Evolutionary conservation across 2,888 invertebrate species (phyloP).

Genomic region (Cyclophora albipunctata): DNA sequence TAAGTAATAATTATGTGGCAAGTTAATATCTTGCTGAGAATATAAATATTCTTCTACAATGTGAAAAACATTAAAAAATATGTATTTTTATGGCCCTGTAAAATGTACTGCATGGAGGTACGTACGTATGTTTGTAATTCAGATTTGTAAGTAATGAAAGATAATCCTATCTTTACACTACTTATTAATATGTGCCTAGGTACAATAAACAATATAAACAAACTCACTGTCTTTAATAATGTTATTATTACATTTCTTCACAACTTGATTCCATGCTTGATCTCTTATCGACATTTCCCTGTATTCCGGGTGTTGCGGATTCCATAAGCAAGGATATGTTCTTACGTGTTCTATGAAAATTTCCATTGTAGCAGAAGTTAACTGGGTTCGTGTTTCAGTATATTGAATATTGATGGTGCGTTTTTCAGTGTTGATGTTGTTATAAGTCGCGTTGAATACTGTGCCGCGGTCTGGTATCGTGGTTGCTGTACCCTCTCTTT

Average conservation of each 20-base stretch:
- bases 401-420: neutral
- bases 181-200: too few species aligned
- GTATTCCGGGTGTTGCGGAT: slow-evolving; percentile 57
- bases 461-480: slow-evolving; percentile 29
- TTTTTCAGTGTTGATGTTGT: neutral
- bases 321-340: slow-evolving; percentile 57
- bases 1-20: neutral
- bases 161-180: too few species aligned
- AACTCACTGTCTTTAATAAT: slow-evolving; percentile 53
- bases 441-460: neutral
- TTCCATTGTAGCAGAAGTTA: slow-evolving; percentile 37
- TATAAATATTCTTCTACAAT: too few species aligned
- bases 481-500: slow-evolving; percentile 31
- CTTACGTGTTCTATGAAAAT: slow-evolving; percentile 58
- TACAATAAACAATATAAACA: too few species aligned
- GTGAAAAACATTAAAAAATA: too few species aligned
- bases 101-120: too few species aligned
- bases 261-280: slow-evolving; percentile 56
- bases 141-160: too few species aligned
- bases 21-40: too few species aligned
- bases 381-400: neutral
- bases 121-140: too few species aligned
- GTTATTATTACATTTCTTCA: slow-evolving; percentile 45
- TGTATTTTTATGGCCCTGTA: too few species aligned
- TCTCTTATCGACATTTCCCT: slow-evolving; percentile 53